phyloP scores from a whole-genome alignment of 2,113 vertebrate genomes.

The Pygoscelis antarcticus region DNA sequence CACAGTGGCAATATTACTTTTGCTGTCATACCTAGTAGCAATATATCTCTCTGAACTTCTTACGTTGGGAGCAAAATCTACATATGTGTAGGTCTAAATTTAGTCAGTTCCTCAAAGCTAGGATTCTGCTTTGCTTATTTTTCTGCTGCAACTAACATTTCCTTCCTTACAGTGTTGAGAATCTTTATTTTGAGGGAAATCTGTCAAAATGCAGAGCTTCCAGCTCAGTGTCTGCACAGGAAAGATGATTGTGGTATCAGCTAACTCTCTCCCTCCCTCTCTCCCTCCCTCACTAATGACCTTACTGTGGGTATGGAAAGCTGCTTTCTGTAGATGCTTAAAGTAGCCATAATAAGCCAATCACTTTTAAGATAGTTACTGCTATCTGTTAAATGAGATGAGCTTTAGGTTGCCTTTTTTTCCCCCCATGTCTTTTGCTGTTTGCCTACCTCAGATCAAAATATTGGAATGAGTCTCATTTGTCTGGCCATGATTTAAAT shows the following conservation, averaged over 20 bases:
- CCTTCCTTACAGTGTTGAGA: neutral
- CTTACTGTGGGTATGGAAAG: neutral
- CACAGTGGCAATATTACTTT: constrained; percentile 44
- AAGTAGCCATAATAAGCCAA: constrained; percentile 17
- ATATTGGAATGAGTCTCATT: neutral
- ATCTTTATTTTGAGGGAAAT: neutral
- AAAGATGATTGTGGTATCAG: neutral
- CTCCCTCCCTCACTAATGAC: neutral
- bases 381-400: constrained; percentile 39
- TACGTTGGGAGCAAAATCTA: neutral
- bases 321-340: neutral
- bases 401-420: neutral
- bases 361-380: constrained; percentile 8
- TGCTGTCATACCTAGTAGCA: constrained; percentile 44
- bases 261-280: neutral
- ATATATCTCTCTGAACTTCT: constrained; percentile 43
- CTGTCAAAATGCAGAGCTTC: neutral
- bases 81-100: neutral
- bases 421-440: neutral
- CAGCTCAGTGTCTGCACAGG: neutral
- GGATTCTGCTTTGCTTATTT: neutral
- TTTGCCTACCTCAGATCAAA: neutral
- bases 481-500: neutral
- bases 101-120: neutral
- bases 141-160: neutral